Evolutionary conservation across 2,113 vertebrate species (phyloP).

Genomic region (Heliornis fulica): DNA sequence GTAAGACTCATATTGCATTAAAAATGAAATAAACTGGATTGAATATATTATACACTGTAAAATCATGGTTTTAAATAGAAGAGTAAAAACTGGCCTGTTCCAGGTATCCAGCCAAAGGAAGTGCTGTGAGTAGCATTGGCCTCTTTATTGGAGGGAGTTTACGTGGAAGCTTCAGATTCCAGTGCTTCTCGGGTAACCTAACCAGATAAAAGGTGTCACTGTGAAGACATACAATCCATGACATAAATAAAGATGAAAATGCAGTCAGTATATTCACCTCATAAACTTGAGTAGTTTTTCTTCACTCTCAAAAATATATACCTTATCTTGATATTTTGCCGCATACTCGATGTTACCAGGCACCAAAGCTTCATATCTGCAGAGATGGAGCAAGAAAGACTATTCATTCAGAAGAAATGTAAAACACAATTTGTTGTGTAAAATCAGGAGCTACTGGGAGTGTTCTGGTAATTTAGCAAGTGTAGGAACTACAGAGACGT

Average conservation of each 20-base stretch:
- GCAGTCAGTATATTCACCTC: conserved; percentile 74
- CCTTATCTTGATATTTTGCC: conserved; percentile 80
- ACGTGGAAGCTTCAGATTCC: conserved; percentile 83
- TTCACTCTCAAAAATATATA: conserved; percentile 86
- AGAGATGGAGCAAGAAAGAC: not conserved
- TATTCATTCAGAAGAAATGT: not conserved
- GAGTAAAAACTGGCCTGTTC: conserved; percentile 78
- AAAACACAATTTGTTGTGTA: not conserved
- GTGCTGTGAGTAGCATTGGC: conserved; percentile 82
- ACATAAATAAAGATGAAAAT: not conserved
- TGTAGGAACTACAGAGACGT: not conserved
- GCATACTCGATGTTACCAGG: conserved; percentile 82
- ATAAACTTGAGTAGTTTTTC: conserved; percentile 88
- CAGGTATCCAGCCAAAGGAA: conserved; percentile 90
- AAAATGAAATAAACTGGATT: not conserved
- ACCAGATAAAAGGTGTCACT: not conserved
- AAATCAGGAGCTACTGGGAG: not conserved
- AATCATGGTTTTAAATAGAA: not conserved
- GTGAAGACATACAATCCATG: not conserved
- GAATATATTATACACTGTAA: not conserved
- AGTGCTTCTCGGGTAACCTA: conserved; percentile 87
- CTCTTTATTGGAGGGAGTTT: conserved; percentile 88
- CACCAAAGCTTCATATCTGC: conserved; percentile 89
- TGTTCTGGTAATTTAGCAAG: not conserved
- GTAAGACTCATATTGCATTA: not conserved